Percentiles rank a stretch among this genome's conserved stretches.
These are phyloP conservation scores for Microtus montanus DNA, from an alignment of 2,113 vertebrate genomes.

Conservation along the genomic window DNA sequence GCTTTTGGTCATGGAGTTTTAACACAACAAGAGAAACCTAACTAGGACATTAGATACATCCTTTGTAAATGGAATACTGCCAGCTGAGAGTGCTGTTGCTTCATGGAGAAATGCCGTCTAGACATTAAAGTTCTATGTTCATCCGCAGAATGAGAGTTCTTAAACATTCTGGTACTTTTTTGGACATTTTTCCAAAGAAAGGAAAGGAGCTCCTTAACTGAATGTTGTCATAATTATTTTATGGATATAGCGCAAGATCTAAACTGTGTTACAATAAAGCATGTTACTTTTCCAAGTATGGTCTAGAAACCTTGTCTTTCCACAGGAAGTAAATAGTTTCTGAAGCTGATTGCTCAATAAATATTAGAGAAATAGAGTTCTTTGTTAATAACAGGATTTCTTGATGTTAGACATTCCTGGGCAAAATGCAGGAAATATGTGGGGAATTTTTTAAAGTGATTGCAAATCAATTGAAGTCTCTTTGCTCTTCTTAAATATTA, in stretches of 20 bases:
- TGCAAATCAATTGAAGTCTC: constrained; percentile 32
- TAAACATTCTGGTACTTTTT: constrained; percentile 26
- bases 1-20: neutral
- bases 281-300: neutral
- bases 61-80: constrained; percentile 20
- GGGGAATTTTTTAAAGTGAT: constrained; percentile 34
- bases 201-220: neutral
- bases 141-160: neutral
- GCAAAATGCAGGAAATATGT: neutral
- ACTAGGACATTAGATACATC: neutral
- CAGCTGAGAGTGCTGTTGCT: neutral
- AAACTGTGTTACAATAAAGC: constrained; percentile 35
- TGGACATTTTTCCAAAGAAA: constrained; percentile 36
- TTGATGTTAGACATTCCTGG: constrained; percentile 32
- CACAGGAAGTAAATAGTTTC: constrained; percentile 45
- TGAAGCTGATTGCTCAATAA: constrained; percentile 23
- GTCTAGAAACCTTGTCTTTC: neutral
- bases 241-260: constrained; percentile 23
- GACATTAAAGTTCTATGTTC: neutral
- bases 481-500: constrained; percentile 53
- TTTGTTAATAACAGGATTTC: neutral
- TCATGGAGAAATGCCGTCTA: neutral
- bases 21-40: neutral
- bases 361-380: constrained; percentile 25
- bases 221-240: constrained; percentile 46